Conservation (phyloP, 1,140 invertebrate species). For the Octopus bimaculoides region DNA sequence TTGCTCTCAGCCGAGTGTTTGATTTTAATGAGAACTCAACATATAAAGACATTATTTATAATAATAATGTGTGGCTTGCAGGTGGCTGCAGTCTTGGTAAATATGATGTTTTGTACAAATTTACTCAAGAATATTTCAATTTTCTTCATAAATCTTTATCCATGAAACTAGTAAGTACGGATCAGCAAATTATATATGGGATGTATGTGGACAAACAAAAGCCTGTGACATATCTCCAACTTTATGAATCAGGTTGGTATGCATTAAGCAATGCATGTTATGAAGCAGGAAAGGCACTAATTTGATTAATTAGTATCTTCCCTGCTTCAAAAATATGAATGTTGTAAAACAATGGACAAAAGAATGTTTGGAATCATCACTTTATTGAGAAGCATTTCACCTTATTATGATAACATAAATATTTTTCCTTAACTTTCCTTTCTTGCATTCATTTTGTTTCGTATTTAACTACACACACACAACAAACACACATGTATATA, state of each 20-base stretch:
- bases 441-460: no score
- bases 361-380: no score
- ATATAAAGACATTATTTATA: slow-evolving; percentile 27
- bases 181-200: slow-evolving; percentile 41
- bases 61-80: slow-evolving; percentile 41
- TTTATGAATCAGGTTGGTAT: slow-evolving; percentile 15
- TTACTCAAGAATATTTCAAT: slow-evolving; percentile 7
- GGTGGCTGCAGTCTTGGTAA: slow-evolving; percentile 35
- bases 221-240: slow-evolving; percentile 9
- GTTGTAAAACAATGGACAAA: no score
- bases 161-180: slow-evolving; percentile 38
- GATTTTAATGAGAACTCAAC: slow-evolving; percentile 23
- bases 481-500: no score
- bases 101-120: slow-evolving; percentile 23
- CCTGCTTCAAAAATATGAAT: no score
- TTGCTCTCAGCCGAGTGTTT: slow-evolving; percentile 38
- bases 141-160: slow-evolving; percentile 33
- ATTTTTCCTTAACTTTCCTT: no score
- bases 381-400: no score
- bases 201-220: slow-evolving; percentile 17
- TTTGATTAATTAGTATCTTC: no score
- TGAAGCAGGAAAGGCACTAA: neutral
- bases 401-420: no score
- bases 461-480: no score
- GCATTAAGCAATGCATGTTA: slow-evolving; percentile 6